Base-by-base conservation (phyloP, 2,888 invertebrate genomes). In the Tholera decimalis region DNA sequence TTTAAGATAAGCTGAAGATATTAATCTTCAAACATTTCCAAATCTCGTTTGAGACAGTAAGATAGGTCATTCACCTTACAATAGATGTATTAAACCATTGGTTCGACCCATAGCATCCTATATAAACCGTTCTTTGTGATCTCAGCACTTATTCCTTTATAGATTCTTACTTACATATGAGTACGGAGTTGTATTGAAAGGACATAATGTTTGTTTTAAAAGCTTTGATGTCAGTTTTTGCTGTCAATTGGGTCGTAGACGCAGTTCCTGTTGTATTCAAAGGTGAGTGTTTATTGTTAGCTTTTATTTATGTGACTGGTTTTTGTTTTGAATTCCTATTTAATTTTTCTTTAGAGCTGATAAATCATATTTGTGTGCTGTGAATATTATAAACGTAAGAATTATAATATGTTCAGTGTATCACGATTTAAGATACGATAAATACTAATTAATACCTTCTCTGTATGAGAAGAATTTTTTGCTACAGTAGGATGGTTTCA, bases 241-340 rank as follows among this genome's bases (percentile, higher is more conserved):
- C 43, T 41, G 77, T 61, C 20, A 70, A 46, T 73, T 83, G 24
- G 60, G 26, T 75, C 26, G 77, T 84, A 26, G 57, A 68, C n/a
- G 84, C 85, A 3, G 70, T 81, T 61, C 91, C 92, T 50, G 65
- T 91, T 54, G 85, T 91, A 69, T 83, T 90, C 47, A 90, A 89
- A 90, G 89, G 92, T 92, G 59, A 43, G 85, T 79, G 8, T 44
- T 65, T 7, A n/a, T 43, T 37, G 2, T 18, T 9, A 9, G 18
- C n/a, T 33, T 30, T 20, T 20, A 1, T 0, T 1, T 28, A 1
- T 26, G 33, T 15, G 1, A 47, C 22, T 59, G n/a, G 0, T 26
- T 22, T 41, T 35, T 41, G 2, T 30, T 33, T 20, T 35, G 2
- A 28, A 5, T 28, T 28, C 20, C 4, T 26, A 4, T n/a, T 5